Percentiles rank a stretch among this genome's conserved stretches.
phyloP scores from a whole-genome alignment of 2,113 vertebrate genomes.

The Triplophysa tibetana region DNA sequence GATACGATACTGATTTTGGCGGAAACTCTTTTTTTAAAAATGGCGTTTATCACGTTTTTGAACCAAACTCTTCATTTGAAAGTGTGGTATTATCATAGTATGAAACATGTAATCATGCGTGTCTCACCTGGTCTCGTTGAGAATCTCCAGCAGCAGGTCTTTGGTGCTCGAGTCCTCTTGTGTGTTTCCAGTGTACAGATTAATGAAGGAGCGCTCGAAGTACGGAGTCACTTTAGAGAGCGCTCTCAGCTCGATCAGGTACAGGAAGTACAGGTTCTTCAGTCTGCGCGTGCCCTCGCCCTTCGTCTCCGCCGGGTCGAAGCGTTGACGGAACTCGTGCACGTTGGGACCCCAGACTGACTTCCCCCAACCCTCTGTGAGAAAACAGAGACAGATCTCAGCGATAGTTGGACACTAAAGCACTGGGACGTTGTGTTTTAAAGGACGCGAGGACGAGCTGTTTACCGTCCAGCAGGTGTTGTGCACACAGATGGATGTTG shows the following conservation, averaged over 20 bases:
- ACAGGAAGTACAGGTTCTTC: slow-evolving; percentile 95
- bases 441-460: no score
- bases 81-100: no score
- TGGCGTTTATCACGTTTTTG: no score
- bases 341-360: slow-evolving; percentile 87
- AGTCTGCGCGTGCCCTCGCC: slow-evolving; percentile 91
- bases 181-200: slow-evolving; percentile 89
- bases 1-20: no score
- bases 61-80: no score
- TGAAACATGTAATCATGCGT: no score
- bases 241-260: slow-evolving; percentile 92
- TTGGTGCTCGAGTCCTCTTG: slow-evolving; percentile 86
- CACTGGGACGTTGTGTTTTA: no score
- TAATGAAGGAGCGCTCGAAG: slow-evolving; percentile 87
- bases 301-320: slow-evolving; percentile 86
- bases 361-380: slow-evolving; percentile 87
- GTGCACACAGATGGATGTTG: slow-evolving; percentile 91
- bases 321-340: slow-evolving; percentile 87
- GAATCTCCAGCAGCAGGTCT: slow-evolving; percentile 83
- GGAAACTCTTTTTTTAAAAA: no score
- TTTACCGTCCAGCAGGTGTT: slow-evolving; percentile 91
- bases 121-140: slow-evolving; percentile 89
- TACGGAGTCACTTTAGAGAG: slow-evolving; percentile 91
- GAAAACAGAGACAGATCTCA: background rate
- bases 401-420: no score